Evolutionary conservation across 2,113 vertebrate genomes (phyloP), one percentile per base, ranked within the genome.

Genomic region (Cololabis saira): DNA sequence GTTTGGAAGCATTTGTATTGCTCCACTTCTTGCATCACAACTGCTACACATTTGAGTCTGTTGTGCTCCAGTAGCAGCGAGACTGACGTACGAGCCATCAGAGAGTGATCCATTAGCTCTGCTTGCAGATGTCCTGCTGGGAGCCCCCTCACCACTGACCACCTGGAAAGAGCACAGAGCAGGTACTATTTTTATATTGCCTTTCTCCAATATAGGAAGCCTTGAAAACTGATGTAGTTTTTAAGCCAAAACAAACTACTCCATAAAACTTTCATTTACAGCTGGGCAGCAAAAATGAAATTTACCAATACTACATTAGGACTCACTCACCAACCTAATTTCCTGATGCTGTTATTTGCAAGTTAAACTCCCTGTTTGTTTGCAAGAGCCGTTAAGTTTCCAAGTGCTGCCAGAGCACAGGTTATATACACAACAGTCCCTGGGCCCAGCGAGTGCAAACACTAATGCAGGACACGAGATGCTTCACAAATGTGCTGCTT

Each of bases 81-180:
- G 52, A 59, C 88, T 50, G 65, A 90, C 87, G 77, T 92, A 92
- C 4, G 93, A 93, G 76, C 92, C 89, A 45, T 91, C 84, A 49
- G 82, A 76, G 13, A 75, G 67, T 5, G 76, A 75, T 43, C 53
- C 75, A 79, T 79, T 87, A 63, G 61, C 73, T 48, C 61, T 76
- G 74, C 72, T 67, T 3, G 68, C 52, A 60, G 67, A 82, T 24
- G 68, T 51, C 70, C 67, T 67, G 45, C 71, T 78, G 66, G 56
- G 54, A 13, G 58, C 54, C 62, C 76, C 83, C 63, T 87, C 86
- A 24, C 76, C 70, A 37, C 68, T 66, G 42, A 81, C 67, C 70
- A 89, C 84, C 90, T 92, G 85, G 65, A 74, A 45, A 66, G 49
- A 71, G 18, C 85, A 76, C 50, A 83, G 21, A 66, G 62, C 27